Conservation (phyloP, 2,888 invertebrate species). For the Dicyrtomina minuta region DNA sequence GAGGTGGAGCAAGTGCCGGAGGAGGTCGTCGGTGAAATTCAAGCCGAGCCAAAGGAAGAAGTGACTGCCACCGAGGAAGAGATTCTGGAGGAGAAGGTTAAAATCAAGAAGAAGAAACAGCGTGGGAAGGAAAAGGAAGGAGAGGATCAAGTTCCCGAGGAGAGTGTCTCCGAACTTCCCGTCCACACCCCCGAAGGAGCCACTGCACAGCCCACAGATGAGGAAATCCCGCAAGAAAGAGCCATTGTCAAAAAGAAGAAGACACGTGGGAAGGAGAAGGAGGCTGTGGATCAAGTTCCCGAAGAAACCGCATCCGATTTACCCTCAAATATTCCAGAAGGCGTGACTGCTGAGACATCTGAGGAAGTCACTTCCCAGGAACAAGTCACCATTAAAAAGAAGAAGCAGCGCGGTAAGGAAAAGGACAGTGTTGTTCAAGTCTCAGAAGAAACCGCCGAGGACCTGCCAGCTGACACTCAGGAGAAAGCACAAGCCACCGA, state of each 20-base stretch:
- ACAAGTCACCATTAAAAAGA: slow-evolving; percentile 33
- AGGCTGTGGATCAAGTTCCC: slow-evolving; percentile 8
- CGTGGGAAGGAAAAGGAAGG: slow-evolving; percentile 56
- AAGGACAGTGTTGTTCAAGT: slow-evolving; percentile 39
- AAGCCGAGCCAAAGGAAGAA: slow-evolving; percentile 27
- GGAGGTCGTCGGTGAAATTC: slow-evolving; percentile 21
- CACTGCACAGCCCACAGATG: neutral
- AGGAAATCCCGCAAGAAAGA: no score
- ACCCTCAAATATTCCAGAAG: neutral
- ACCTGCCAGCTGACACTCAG: slow-evolving; percentile 45
- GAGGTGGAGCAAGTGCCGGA: slow-evolving; percentile 35
- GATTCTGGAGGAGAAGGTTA: slow-evolving; percentile 19
- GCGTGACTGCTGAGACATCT: neutral
- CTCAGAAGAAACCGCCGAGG: slow-evolving; percentile 55
- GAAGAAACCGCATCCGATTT: slow-evolving; percentile 13
- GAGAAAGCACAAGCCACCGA: slow-evolving; percentile 9
- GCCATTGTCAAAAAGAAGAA: slow-evolving; percentile 2
- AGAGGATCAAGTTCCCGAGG: slow-evolving; percentile 22
- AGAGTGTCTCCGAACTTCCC: slow-evolving; percentile 9
- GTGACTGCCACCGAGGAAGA: slow-evolving; percentile 20
- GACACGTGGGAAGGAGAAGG: neutral
- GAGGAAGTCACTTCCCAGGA: neutral
- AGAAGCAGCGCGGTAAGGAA: slow-evolving; percentile 8
- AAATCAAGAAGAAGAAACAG: slow-evolving; percentile 9
- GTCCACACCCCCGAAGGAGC: neutral